A percentile compares a stretch with the other conserved stretches of the same genome.
These are phyloP conservation scores for Tachyglossus aculeatus DNA, from an alignment of 2,797 vertebrate species.

Conservation along the genomic window DNA sequence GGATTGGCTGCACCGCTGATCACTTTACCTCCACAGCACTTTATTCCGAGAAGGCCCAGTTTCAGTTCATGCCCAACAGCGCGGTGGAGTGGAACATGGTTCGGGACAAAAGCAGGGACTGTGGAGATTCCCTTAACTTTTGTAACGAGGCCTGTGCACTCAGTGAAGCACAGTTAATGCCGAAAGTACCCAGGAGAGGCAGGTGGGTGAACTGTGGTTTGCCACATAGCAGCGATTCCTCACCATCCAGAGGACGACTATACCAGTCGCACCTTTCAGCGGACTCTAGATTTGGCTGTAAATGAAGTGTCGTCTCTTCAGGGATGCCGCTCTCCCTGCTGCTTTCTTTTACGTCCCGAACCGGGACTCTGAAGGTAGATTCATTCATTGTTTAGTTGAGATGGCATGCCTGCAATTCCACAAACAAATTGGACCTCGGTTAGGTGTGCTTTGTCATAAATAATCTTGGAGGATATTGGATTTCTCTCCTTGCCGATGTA, in stretches of 20 bases:
- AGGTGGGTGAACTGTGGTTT: constrained; percentile 37
- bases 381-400: constrained; percentile 75
- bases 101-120: background rate
- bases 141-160: constrained; percentile 18
- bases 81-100: background rate
- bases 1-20: too few relatives aligned
- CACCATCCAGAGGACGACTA: constrained; percentile 40
- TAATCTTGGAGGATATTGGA: constrained; percentile 70
- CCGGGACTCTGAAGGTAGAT: constrained; percentile 53
- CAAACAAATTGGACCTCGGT: constrained; percentile 73
- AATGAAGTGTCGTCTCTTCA: constrained; percentile 60
- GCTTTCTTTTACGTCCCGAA: constrained; percentile 61
- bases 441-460: constrained; percentile 73
- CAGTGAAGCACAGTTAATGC: constrained; percentile 12
- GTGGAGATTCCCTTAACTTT: background rate
- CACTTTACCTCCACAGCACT: too few relatives aligned
- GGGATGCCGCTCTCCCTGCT: constrained; percentile 28
- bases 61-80: background rate
- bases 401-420: constrained; percentile 70
- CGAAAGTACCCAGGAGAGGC: constrained; percentile 6
- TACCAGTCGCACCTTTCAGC: constrained; percentile 60
- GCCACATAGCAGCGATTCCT: constrained; percentile 18
- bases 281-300: constrained; percentile 50
- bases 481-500: constrained; percentile 59
- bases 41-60: too few relatives aligned